These are phyloP conservation scores for Pollenia labialis DNA, from an alignment of 2,888 invertebrate species.

Conservation along the genomic window DNA sequence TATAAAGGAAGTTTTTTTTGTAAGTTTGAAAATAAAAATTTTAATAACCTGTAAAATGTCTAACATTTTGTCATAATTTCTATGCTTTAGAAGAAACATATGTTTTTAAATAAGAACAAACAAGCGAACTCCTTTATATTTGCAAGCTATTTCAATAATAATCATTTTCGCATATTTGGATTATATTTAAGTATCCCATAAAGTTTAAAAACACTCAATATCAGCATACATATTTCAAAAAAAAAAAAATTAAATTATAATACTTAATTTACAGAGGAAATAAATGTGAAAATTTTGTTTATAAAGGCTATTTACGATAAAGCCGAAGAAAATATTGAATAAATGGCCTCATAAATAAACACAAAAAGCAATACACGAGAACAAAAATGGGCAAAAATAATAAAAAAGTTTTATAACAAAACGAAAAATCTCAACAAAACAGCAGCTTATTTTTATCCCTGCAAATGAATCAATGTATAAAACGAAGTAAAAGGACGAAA, in stretches of 20 bases:
- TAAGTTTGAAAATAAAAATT: too few relatives aligned
- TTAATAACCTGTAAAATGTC: too few relatives aligned
- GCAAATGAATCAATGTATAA: not conserved
- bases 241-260: not conserved
- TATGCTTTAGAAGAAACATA: not conserved
- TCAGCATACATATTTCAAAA: not conserved
- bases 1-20: too few relatives aligned
- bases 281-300: slow-evolving; percentile 50
- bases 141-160: not conserved
- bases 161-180: not conserved
- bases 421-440: slow-evolving; percentile 54
- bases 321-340: slow-evolving; percentile 20
- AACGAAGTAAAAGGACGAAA: slow-evolving; percentile 8
- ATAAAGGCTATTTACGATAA: slow-evolving; percentile 29
- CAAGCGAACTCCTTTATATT: not conserved
- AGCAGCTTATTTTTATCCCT: slow-evolving; percentile 43
- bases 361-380: slow-evolving; percentile 12
- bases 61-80: too few relatives aligned
- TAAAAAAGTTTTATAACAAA: slow-evolving; percentile 41
- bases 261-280: slow-evolving; percentile 42
- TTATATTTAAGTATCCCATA: not conserved
- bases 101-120: not conserved
- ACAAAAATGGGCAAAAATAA: slow-evolving; percentile 14
- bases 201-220: slow-evolving; percentile 6
- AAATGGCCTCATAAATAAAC: slow-evolving; percentile 63